These are phyloP conservation scores for Holothuria glaberrima DNA, from an alignment of 35 echinoderm and acorn worm species.

Conservation along the genomic window DNA sequence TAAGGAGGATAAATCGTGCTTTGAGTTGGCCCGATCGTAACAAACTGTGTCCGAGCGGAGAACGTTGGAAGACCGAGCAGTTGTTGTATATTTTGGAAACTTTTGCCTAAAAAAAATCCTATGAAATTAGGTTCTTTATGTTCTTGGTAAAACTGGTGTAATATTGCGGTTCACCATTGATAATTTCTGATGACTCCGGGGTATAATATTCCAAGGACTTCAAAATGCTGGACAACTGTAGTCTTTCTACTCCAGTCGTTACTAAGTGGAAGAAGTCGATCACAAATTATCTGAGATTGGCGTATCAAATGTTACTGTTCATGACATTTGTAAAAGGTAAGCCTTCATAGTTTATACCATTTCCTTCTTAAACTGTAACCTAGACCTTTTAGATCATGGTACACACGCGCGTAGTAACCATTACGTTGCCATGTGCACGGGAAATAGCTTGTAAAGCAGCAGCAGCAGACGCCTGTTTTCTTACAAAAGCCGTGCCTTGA, in stretches of 20 bases:
- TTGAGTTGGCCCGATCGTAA: not conserved
- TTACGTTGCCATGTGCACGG: too few relatives aligned
- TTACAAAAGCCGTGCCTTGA: too few relatives aligned
- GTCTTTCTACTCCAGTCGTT: not conserved
- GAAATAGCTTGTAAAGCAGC: too few relatives aligned
- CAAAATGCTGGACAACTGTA: conserved; percentile 56
- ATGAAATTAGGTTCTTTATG: not conserved
- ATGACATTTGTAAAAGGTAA: conserved; percentile 25
- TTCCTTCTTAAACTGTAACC: too few relatives aligned
- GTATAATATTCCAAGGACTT: conserved; percentile 21
- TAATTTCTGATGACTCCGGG: conserved; percentile 41
- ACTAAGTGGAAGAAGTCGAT: conserved; percentile 6
- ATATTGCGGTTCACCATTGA: not conserved
- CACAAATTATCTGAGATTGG: not conserved
- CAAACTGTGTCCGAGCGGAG: not conserved
- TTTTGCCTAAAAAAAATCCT: not conserved
- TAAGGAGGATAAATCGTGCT: not conserved
- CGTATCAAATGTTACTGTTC: not conserved
- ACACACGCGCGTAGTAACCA: too few relatives aligned
- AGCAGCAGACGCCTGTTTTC: too few relatives aligned
- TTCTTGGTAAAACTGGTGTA: not conserved
- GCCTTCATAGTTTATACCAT: not conserved
- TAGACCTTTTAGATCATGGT: too few relatives aligned
- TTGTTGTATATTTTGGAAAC: not conserved
- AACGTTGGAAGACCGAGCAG: not conserved